Base-by-base conservation (phyloP, 2,797 vertebrate species). In the Notoglanidium macrostoma region DNA sequence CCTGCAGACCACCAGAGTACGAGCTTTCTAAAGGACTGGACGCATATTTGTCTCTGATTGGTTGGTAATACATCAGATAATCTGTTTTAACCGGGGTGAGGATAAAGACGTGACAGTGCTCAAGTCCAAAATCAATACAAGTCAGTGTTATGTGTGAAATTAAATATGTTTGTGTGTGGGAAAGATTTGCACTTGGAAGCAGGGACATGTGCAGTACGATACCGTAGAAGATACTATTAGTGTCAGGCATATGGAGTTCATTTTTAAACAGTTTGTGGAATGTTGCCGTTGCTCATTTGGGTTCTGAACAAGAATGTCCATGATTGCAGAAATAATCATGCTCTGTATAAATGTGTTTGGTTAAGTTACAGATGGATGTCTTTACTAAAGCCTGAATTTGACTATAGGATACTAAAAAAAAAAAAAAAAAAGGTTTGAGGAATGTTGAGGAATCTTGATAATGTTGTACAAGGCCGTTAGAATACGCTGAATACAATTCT, bases 221-320 rank as follows among this genome's bases (percentile, higher is more conserved):
- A 67, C n/a, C 44, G 55, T 32, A 49, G 57, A 40, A 85, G 79
- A 81, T 74, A 84, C 51, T 63, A 76, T 80, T 54, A 63, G 59
- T 63, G 44, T 84, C 57, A 83, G 55, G 55, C 88, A 86, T 89
- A 77, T 88, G 82, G 88, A 89, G 23, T 51, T 65, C 17, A 83
- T 87, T 81, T 73, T 54, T 83, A 83, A 63, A 83, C 84, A 54
- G 35, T 85, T 88, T 88, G 78, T 83, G 87, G 83, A 87, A 88
- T 85, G 78, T 65, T 87, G 70, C 74, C 19, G 49, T 87, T 57
- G 63, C 46, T 84, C 59, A 29, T 77, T 85, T 84, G 84, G 80
- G 81, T 81, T 84, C 84, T 74, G 73, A 83, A 79, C 67, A 63
- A 83, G 44, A 81, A 59, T 32, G 26, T 87, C 29, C 35, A 32